A percentile compares a stretch with the other conserved stretches of the same genome.
Evolutionary conservation across 2,797 vertebrate species (phyloP).

Genomic region (Crossoptilon crossoptilon): DNA sequence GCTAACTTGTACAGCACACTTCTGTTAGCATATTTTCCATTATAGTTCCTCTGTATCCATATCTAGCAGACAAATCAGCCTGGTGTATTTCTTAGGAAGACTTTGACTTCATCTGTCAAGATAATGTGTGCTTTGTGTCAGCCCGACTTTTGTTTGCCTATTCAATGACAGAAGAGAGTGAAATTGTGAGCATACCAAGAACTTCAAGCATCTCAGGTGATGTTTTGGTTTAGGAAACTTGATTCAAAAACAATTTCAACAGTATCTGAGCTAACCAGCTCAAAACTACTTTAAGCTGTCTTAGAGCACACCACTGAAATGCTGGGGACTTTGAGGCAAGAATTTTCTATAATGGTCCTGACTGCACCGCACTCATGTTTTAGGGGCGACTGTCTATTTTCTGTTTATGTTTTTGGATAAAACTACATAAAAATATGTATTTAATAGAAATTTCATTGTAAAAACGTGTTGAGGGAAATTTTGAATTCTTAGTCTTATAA

Average conservation of each 20-base stretch:
- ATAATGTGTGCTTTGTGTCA: background rate
- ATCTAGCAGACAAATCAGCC: constrained; percentile 16
- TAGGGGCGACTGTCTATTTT: rapidly evolving
- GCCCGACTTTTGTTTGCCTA: background rate
- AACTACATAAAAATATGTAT: background rate
- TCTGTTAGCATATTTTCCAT: background rate
- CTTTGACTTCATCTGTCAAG: constrained; percentile 9
- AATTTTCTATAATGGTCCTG: background rate
- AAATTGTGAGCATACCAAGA: background rate
- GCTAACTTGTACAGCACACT: background rate
- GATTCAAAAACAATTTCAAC: background rate
- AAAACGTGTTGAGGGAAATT: background rate
- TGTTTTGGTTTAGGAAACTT: background rate
- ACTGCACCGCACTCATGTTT: background rate
- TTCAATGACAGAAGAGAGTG: background rate
- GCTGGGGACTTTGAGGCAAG: background rate
- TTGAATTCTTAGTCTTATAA: background rate
- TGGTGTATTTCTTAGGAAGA: constrained; percentile 16
- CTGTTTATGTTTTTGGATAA: background rate
- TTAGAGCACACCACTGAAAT: rapidly evolving
- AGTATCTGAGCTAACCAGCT: background rate
- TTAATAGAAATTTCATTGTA: background rate
- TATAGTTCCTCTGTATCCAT: background rate
- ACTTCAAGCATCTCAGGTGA: background rate
- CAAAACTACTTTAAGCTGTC: background rate